phyloP scores from a whole-genome alignment of 2,888 invertebrate genomes.

The Eupithecia subumbrata region DNA sequence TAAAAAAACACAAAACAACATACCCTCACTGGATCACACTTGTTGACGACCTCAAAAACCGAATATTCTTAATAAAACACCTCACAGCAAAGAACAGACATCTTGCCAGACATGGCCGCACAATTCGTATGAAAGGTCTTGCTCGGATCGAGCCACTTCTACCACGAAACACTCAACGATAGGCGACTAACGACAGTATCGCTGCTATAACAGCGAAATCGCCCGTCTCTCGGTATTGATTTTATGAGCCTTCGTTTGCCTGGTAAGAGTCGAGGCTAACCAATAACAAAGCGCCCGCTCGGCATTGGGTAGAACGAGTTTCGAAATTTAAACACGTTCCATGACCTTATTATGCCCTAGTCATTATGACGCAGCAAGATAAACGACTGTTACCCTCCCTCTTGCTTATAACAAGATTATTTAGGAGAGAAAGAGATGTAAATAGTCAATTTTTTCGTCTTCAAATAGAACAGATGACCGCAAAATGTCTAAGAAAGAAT shows the following conservation, averaged over 20 bases:
- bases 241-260: conserved; percentile 49
- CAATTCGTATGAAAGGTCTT: conserved; percentile 75
- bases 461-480: conserved; percentile 56
- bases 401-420: conserved; percentile 50
- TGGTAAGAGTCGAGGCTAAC: conserved; percentile 68
- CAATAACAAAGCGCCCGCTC: conserved; percentile 70
- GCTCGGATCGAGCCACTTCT: conserved; percentile 59
- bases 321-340: conserved; percentile 83
- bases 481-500: conserved; percentile 56
- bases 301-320: conserved; percentile 79
- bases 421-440: conserved; percentile 59
- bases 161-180: conserved; percentile 60
- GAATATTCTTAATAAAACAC: conserved; percentile 70
- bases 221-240: conserved; percentile 64
- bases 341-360: conserved; percentile 76
- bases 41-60: conserved; percentile 63
- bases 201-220: conserved; percentile 46
- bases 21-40: conserved; percentile 61
- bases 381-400: conserved; percentile 63
- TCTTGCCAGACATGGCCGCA: conserved; percentile 75
- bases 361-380: conserved; percentile 51
- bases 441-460: conserved; percentile 53
- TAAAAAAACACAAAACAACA: conserved; percentile 49
- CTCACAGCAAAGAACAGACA: conserved; percentile 71
- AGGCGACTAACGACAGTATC: conserved; percentile 36